Evolutionary conservation across 1,140 invertebrate genomes (phyloP).

Genomic region (Popillia japonica): DNA sequence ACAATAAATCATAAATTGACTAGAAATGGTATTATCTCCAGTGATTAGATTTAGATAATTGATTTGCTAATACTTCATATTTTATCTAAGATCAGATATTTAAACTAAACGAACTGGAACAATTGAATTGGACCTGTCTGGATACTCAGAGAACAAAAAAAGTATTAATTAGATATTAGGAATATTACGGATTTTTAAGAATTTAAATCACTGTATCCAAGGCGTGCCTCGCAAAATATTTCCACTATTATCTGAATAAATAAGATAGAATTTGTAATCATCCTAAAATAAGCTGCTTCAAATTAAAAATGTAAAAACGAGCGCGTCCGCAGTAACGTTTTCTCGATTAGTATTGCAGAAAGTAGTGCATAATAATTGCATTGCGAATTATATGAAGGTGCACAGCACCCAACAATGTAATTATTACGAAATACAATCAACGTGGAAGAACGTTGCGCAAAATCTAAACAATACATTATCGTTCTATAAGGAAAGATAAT

Average conservation of each 20-base stretch:
- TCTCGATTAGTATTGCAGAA: background rate
- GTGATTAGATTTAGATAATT: no score
- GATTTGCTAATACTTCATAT: no score
- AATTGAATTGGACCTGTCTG: background rate
- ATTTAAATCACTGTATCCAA: slow-evolving; percentile 3
- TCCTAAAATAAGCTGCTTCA: no score
- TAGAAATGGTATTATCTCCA: no score
- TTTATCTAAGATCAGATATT: no score
- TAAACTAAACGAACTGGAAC: no score
- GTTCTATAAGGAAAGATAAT: background rate
- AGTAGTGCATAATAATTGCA: background rate
- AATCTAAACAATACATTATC: background rate
- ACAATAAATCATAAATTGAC: no score
- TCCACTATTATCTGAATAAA: no score
- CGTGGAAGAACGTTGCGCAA: background rate
- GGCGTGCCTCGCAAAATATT: background rate
- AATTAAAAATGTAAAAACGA: background rate
- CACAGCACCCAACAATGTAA: background rate
- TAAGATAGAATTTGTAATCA: no score
- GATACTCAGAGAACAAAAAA: background rate
- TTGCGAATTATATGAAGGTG: background rate
- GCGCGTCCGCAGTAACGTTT: background rate
- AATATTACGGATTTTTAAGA: background rate
- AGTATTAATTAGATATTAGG: background rate
- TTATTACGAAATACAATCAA: slow-evolving; percentile 1